Percentiles rank a stretch among this genome's conserved stretches.
Evolutionary conservation across 2,888 invertebrate genomes (phyloP).

Genomic region (Xanthorhoe spadicearia): DNA sequence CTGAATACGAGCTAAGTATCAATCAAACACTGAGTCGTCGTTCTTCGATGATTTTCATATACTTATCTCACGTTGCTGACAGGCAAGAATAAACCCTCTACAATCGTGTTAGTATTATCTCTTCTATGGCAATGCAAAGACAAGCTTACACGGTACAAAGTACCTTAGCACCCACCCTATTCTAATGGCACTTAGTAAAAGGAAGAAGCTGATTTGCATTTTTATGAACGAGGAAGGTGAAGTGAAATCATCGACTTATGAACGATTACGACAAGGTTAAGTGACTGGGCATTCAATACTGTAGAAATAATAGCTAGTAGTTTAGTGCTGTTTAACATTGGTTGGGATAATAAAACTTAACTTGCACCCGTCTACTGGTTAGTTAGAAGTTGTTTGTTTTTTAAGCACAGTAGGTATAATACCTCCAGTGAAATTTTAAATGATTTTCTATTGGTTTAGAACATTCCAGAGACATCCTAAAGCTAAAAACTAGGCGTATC

Average conservation of each 20-base stretch:
- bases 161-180: conserved; percentile 70
- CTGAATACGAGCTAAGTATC: neutral
- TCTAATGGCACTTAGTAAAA: conserved; percentile 73
- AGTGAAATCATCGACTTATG: conserved; percentile 60
- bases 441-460: neutral
- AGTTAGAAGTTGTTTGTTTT: neutral
- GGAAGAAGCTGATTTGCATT: conserved; percentile 82
- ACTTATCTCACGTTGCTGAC: conserved; percentile 3
- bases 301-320: neutral
- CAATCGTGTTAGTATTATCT: conserved; percentile 1
- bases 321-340: neutral
- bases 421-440: too few relatives aligned
- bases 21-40: neutral
- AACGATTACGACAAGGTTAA: conserved; percentile 11
- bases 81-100: conserved; percentile 1
- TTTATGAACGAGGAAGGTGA: conserved; percentile 79
- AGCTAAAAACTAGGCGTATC: neutral
- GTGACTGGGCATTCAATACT: conserved; percentile 2
- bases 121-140: conserved; percentile 12
- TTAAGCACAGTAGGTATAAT: too few relatives aligned
- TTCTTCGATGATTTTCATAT: neutral
- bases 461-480: neutral
- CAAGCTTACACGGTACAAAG: conserved; percentile 48
- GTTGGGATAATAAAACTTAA: neutral
- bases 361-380: neutral